Conservation (phyloP, 2,888 invertebrate genomes). For the Heterodera filipjevi region DNA sequence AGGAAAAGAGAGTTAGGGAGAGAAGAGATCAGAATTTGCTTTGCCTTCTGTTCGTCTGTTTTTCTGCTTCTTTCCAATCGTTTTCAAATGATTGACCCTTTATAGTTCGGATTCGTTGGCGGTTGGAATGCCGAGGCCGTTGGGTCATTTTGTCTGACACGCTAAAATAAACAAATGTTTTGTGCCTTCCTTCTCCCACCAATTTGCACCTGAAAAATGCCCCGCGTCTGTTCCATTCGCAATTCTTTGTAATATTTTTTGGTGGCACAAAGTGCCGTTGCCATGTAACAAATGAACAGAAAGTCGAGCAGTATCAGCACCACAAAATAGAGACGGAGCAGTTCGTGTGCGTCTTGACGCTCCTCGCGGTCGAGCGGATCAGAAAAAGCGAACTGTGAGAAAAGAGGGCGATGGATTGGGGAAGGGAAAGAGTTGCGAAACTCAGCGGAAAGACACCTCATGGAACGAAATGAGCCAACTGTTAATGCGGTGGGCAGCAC, state of each 20-base stretch:
- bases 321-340: slow-evolving; percentile 33
- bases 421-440: not conserved
- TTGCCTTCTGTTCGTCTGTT: not conserved
- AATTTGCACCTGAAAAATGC: slow-evolving; percentile 9
- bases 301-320: slow-evolving; percentile 41
- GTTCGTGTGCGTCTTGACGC: slow-evolving; percentile 36
- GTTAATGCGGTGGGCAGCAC: slow-evolving; percentile 49
- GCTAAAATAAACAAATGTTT: slow-evolving; percentile 31
- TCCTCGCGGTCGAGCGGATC: slow-evolving; percentile 33
- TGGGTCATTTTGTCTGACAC: slow-evolving; percentile 41
- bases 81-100: slow-evolving; percentile 29
- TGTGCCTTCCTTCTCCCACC: slow-evolving; percentile 19
- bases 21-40: not conserved
- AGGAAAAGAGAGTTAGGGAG: not conserved
- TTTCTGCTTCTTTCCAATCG: not conserved
- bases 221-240: not conserved
- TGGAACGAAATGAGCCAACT: slow-evolving; percentile 45
- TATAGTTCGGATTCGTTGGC: slow-evolving; percentile 47
- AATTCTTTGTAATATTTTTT: slow-evolving; percentile 42
- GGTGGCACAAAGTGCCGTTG: slow-evolving; percentile 42
- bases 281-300: slow-evolving; percentile 45
- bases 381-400: slow-evolving; percentile 18
- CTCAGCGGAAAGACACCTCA: slow-evolving; percentile 37
- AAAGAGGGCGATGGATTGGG: not conserved
- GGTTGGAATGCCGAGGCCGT: slow-evolving; percentile 43